Evolutionary conservation across 2,113 vertebrate species (phyloP).

Genomic region (Columba janthina): DNA sequence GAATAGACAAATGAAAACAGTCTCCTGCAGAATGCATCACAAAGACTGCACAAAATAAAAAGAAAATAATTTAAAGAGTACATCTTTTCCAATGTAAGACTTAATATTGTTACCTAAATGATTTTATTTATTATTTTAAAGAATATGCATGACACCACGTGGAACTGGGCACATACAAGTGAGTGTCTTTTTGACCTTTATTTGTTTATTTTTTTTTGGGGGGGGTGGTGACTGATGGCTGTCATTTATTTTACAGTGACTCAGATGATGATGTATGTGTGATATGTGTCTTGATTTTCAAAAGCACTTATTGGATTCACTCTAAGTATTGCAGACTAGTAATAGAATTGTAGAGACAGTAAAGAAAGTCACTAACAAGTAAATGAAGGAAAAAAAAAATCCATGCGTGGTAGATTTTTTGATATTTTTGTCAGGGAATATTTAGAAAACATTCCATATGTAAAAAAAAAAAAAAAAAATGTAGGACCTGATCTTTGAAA

Average conservation of each 20-base stretch:
- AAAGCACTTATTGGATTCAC: background rate
- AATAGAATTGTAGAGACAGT: background rate
- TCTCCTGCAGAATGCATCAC: background rate
- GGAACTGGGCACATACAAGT: background rate
- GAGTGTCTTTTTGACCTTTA: background rate
- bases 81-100: background rate
- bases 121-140: background rate
- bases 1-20: background rate
- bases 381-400: background rate
- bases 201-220: constrained; percentile 8
- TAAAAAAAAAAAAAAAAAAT: background rate
- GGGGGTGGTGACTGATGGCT: background rate
- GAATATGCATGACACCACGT: background rate
- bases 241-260: constrained; percentile 27
- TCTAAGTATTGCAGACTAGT: background rate
- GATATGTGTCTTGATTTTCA: background rate
- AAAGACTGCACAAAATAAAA: background rate
- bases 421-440: background rate
- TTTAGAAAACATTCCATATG: background rate
- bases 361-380: background rate
- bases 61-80: background rate
- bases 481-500: background rate
- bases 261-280: constrained; percentile 3
- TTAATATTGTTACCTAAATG: background rate
- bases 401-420: background rate